Evolutionary conservation across 1,140 invertebrate genomes (phyloP).

Genomic region (Daktulosphaira vitifoliae): DNA sequence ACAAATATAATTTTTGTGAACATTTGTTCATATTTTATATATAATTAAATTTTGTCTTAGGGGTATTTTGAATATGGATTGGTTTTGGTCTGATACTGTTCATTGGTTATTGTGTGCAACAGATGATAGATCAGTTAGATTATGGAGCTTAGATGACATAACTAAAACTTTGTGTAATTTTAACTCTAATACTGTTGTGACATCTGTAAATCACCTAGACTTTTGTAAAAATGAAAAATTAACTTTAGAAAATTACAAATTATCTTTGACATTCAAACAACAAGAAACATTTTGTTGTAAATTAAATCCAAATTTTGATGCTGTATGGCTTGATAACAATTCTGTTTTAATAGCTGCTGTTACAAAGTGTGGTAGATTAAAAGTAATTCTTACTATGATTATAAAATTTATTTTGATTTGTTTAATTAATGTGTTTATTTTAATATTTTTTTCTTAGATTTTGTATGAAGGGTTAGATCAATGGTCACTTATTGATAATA

Average conservation of each 20-base stretch:
- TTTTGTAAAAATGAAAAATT: slow-evolving; percentile 2
- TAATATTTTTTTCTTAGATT: slow-evolving; percentile 8
- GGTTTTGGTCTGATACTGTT: slow-evolving; percentile 14
- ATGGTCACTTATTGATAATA: slow-evolving; percentile 21
- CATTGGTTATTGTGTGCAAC: slow-evolving; percentile 20
- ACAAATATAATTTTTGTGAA: too few relatives aligned
- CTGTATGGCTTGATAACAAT: slow-evolving; percentile 12
- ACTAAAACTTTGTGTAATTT: neutral
- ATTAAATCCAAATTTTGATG: slow-evolving; percentile 21
- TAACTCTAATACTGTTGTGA: neutral
- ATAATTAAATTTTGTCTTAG: too few relatives aligned
- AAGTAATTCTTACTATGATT: slow-evolving; percentile 11
- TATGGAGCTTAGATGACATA: slow-evolving; percentile 8
- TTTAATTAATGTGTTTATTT: neutral
- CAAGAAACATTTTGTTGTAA: slow-evolving; percentile 15
- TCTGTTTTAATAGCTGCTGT: slow-evolving; percentile 5
- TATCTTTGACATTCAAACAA: neutral
- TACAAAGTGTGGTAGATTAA: slow-evolving; percentile 18
- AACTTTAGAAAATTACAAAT: slow-evolving; percentile 3
- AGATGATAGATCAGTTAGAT: slow-evolving; percentile 12
- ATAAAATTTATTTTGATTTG: too few relatives aligned
- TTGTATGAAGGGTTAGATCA: slow-evolving; percentile 11
- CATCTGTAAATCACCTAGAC: neutral
- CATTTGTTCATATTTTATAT: too few relatives aligned
- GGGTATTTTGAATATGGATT: neutral